phyloP scores from a whole-genome alignment of 1,140 invertebrate genomes.

The Araneus ventricosus region DNA sequence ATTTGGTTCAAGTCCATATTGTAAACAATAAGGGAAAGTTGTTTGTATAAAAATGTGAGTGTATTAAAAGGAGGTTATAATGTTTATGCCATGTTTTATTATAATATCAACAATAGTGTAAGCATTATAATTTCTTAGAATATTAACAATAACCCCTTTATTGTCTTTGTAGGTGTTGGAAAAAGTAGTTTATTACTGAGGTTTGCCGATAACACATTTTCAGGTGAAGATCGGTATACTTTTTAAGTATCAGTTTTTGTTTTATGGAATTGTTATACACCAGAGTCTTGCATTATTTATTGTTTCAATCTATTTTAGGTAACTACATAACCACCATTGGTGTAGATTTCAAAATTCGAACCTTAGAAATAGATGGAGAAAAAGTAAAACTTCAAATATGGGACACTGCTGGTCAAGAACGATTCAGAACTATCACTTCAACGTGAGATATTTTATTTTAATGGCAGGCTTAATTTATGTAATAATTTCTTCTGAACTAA shows the following conservation, averaged over 20 bases:
- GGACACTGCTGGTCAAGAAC: slow-evolving; percentile 85
- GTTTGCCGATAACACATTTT: slow-evolving; percentile 98
- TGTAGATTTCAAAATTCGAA: slow-evolving; percentile 99
- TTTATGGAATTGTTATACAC: neutral
- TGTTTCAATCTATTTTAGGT: slow-evolving; percentile 84
- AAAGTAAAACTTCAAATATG: slow-evolving; percentile 99
- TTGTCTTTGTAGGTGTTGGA: slow-evolving; percentile 91
- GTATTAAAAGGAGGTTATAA: neutral
- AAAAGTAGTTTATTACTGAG: slow-evolving; percentile 97
- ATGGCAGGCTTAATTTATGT: neutral
- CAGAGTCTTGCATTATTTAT: slow-evolving; percentile 82
- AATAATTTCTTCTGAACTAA: neutral
- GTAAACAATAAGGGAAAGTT: neutral
- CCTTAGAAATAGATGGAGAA: slow-evolving; percentile 97
- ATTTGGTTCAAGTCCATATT: neutral
- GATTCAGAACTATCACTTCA: slow-evolving; percentile 96
- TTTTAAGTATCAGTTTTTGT: neutral
- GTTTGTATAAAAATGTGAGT: neutral
- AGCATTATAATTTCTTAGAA: neutral
- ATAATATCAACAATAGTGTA: neutral
- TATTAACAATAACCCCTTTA: neutral
- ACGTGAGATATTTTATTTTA: slow-evolving; percentile 83
- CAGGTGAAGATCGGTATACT: slow-evolving; percentile 83
- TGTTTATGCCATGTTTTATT: neutral
- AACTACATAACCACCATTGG: slow-evolving; percentile 99